Base-by-base conservation (phyloP, 2,888 invertebrate genomes). In the Pilophorus perplexus region DNA sequence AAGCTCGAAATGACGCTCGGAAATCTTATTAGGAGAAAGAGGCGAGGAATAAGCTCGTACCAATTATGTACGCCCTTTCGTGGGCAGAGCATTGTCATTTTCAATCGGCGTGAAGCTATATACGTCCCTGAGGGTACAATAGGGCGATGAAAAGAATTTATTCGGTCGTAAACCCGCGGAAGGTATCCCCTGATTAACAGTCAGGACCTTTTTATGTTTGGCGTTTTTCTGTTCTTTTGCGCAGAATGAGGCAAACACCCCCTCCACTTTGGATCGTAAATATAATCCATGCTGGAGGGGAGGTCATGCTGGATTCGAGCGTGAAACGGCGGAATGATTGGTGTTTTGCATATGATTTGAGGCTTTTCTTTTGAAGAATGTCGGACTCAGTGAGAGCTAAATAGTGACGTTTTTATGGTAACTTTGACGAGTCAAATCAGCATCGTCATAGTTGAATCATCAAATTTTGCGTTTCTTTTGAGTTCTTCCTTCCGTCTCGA, bases 71-170 rank as follows among this genome's bases (percentile, higher is more conserved):
- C 52, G 52, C 52, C 52, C 52, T 28, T 52, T 52, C 52, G 33
- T 52, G 28, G 52, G 52, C 52, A 23, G 28, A 16, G 59, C 59
- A 59, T 59, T 59, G 59, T 59, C 59, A 59, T 59, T 59, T 59
- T 59, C 59, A 59, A 59, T 59, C 59, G 42, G 59, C 59, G 59
- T 59, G 59, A 59, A 59, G 59, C 42, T 23, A 42, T 59, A 59
- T 59, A 59, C 40, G 59, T 38, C 42, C 55, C 40, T 55, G 18
- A 40, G 42, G 42, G 40, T 42, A 59, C 59, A 59, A 59, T 59
- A 59, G 59, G 59, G 40, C 59, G 42, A 59, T 59, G 59, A 55
- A 55, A 38, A 40, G 40, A 55, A 55, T 55, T 55, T 59, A 59
- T 59, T 59, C 59, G 40, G 40, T 42, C 59, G 42, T 59, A 59